Evolutionary conservation across 1,140 invertebrate species (phyloP).

Genomic region (Popillia japonica): DNA sequence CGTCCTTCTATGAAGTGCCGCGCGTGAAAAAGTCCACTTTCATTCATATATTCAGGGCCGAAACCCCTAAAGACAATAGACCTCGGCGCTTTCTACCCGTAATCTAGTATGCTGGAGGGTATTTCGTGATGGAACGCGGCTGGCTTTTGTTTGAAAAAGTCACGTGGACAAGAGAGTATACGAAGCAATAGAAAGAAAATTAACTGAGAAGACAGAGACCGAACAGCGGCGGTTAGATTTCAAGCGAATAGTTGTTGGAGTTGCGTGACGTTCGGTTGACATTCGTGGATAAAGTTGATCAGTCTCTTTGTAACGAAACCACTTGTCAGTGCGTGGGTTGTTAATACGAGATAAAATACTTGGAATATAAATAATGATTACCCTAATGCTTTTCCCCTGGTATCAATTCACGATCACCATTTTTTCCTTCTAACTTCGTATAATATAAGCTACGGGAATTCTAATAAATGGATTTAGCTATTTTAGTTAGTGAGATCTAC

Average conservation of each 20-base stretch:
- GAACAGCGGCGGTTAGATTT: background rate
- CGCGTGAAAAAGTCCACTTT: conserved; percentile 29
- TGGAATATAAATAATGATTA: background rate
- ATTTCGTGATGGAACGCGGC: conserved; percentile 32
- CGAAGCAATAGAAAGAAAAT: conserved; percentile 25
- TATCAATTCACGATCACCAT: too few relatives aligned
- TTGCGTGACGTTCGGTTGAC: background rate
- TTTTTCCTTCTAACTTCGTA: too few relatives aligned
- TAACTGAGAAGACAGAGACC: conserved; percentile 8
- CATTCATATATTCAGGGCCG: conserved; percentile 33
- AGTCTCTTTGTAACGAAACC: background rate
- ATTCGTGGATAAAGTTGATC: background rate
- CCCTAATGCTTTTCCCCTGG: too few relatives aligned
- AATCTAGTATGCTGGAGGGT: conserved; percentile 33
- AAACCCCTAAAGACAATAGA: conserved; percentile 35
- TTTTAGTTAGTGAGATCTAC: too few relatives aligned
- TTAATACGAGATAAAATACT: background rate
- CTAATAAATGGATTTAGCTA: too few relatives aligned
- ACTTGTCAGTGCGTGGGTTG: background rate
- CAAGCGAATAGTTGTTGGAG: background rate
- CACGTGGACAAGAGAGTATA: conserved; percentile 11
- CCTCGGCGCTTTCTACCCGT: conserved; percentile 13
- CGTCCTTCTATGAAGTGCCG: conserved; percentile 30
- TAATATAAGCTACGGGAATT: too few relatives aligned
- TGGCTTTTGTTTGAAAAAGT: conserved; percentile 29